A percentile compares a stretch with the other conserved stretches of the same genome.
Conservation (phyloP, 1,140 invertebrate genomes). For the Pachypeltis micranthus region DNA sequence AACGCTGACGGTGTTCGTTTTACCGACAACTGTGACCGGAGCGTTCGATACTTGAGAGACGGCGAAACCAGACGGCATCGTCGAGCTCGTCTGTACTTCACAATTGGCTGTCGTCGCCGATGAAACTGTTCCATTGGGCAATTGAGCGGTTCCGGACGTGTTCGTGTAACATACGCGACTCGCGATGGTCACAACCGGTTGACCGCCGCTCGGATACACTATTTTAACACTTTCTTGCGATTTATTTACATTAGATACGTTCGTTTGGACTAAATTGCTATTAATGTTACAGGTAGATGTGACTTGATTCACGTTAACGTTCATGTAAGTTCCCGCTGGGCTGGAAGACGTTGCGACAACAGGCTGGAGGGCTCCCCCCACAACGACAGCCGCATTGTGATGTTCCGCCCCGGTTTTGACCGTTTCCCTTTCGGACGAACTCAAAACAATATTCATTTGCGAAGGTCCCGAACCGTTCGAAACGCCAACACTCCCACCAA, state of each 20-base stretch:
- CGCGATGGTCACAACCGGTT: constrained; percentile 33
- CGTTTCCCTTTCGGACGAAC: constrained; percentile 28
- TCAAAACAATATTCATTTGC: constrained; percentile 30
- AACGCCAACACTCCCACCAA: too few relatives aligned
- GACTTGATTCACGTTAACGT: constrained; percentile 35
- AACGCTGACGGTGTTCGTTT: constrained; percentile 21
- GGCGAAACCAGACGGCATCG: constrained; percentile 3
- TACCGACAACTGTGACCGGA: neutral
- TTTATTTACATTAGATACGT: constrained; percentile 27
- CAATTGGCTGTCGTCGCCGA: neutral
- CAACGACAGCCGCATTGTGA: neutral
- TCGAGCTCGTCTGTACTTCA: neutral
- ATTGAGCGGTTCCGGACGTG: neutral
- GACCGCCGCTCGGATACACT: constrained; percentile 35
- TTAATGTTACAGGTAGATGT: constrained; percentile 24
- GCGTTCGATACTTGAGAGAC: neutral
- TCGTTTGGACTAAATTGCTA: constrained; percentile 24
- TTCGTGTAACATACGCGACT: constrained; percentile 1
- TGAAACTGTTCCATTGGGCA: neutral
- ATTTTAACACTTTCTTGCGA: constrained; percentile 34
- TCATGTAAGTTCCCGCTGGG: constrained; percentile 21
- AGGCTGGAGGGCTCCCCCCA: neutral
- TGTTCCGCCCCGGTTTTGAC: neutral
- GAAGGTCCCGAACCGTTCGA: constrained; percentile 41
- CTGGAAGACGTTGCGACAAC: neutral